Evolutionary conservation across 2,113 vertebrate species (phyloP).

Genomic region (Myodes glareolus): DNA sequence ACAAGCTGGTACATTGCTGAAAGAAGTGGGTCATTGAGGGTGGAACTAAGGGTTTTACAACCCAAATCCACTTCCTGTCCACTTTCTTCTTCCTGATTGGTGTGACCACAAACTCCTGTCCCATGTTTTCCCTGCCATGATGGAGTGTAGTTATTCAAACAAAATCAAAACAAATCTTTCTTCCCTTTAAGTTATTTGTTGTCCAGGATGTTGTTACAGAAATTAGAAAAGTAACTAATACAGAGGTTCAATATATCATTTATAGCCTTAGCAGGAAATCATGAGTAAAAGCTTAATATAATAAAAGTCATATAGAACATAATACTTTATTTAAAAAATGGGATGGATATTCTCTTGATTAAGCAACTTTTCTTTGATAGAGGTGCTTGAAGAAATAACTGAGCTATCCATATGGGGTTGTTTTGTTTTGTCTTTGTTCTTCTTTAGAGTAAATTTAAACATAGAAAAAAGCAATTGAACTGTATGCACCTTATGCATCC

Average conservation of each 20-base stretch:
- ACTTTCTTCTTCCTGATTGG: neutral
- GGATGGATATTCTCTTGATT: neutral
- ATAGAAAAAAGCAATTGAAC: neutral
- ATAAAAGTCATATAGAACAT: neutral
- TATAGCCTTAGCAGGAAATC: neutral
- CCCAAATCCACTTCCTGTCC: neutral
- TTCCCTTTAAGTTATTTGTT: neutral
- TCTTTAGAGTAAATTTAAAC: neutral
- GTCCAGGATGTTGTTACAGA: neutral
- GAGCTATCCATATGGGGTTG: neutral
- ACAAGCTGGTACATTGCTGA: neutral
- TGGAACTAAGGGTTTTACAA: neutral
- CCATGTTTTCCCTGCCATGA: neutral
- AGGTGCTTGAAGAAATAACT: neutral
- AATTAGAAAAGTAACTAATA: neutral
- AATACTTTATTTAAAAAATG: neutral
- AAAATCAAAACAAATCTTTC: neutral
- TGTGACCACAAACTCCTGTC: neutral
- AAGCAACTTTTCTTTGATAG: neutral
- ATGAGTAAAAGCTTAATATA: neutral
- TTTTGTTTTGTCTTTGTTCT: neutral
- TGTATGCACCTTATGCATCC: neutral
- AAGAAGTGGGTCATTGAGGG: neutral
- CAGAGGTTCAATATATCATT: neutral
- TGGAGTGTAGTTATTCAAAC: neutral